phyloP scores from a whole-genome alignment of 2,797 vertebrate species.

The Hydrophis major region DNA sequence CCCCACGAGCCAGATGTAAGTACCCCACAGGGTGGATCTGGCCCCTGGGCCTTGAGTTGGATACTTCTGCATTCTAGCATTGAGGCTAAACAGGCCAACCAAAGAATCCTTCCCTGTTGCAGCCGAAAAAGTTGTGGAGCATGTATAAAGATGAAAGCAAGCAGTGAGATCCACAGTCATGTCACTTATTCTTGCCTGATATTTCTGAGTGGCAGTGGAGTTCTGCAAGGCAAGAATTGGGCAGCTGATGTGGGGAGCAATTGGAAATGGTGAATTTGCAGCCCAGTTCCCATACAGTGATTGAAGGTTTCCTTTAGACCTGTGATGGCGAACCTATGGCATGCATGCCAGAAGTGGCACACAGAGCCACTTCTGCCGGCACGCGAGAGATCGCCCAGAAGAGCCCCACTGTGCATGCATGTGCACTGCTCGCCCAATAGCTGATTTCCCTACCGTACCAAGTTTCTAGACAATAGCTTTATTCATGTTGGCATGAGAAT shows the following conservation, averaged over 20 bases:
- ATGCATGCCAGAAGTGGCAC: too few relatives aligned
- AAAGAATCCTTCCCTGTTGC: not conserved
- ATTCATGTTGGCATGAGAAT: not conserved
- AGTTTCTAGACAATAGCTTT: not conserved
- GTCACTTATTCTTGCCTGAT: not conserved
- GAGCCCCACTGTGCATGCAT: too few relatives aligned
- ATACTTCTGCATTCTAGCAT: too few relatives aligned
- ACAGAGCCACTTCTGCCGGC: too few relatives aligned
- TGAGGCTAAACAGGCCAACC: not conserved
- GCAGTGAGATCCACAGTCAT: not conserved
- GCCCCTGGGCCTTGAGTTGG: too few relatives aligned
- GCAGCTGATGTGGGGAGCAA: not conserved
- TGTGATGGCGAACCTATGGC: too few relatives aligned
- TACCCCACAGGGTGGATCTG: too few relatives aligned
- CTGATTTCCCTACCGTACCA: not conserved
- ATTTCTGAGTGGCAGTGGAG: not conserved
- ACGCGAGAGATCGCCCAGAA: too few relatives aligned
- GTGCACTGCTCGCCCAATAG: too few relatives aligned
- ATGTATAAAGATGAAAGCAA: not conserved
- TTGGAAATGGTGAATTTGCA: not conserved
- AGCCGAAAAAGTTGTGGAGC: not conserved
- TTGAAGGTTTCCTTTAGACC: not conserved
- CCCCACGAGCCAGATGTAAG: too few relatives aligned
- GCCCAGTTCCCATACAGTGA: not conserved
- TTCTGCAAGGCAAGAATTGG: not conserved